Conservation (phyloP, 2,797 vertebrate species). For the Threskiornis aethiopicus region DNA sequence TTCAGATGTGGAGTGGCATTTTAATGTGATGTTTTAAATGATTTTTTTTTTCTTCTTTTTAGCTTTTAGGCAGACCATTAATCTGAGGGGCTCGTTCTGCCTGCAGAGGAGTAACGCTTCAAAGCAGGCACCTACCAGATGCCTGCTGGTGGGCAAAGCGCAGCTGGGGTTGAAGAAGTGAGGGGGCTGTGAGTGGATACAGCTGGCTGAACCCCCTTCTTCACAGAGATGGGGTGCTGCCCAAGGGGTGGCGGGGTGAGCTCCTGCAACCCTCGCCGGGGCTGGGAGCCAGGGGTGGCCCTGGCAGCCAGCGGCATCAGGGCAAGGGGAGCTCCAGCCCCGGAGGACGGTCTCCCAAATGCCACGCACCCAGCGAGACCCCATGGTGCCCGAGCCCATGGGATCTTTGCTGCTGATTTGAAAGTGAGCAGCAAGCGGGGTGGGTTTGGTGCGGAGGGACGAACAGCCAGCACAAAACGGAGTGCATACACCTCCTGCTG, state of each 20-base stretch:
- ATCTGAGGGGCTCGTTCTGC: slow-evolving; percentile 27
- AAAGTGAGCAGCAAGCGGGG: background rate
- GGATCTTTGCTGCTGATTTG: background rate
- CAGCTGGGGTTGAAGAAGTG: background rate
- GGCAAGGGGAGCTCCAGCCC: background rate
- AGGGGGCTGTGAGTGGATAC: background rate
- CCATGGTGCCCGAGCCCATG: rapidly evolving
- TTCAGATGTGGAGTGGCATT: slow-evolving; percentile 48
- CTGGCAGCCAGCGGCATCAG: background rate
- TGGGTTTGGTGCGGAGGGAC: background rate
- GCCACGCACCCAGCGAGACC: rapidly evolving
- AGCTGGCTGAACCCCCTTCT: background rate
- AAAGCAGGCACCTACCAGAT: slow-evolving; percentile 18
- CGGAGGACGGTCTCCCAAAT: rapidly evolving
- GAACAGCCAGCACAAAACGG: background rate
- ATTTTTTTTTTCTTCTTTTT: background rate
- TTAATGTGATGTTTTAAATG: slow-evolving; percentile 45
- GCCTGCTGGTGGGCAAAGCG: background rate
- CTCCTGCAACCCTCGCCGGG: background rate
- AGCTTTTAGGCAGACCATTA: slow-evolving; percentile 52
- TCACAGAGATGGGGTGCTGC: background rate
- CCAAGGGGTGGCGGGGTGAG: background rate
- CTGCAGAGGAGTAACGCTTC: slow-evolving; percentile 20
- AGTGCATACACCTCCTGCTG: background rate
- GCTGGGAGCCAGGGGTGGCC: background rate